Evolutionary conservation across 2,888 invertebrate genomes (phyloP).

Genomic region (Cybosia mesomella): DNA sequence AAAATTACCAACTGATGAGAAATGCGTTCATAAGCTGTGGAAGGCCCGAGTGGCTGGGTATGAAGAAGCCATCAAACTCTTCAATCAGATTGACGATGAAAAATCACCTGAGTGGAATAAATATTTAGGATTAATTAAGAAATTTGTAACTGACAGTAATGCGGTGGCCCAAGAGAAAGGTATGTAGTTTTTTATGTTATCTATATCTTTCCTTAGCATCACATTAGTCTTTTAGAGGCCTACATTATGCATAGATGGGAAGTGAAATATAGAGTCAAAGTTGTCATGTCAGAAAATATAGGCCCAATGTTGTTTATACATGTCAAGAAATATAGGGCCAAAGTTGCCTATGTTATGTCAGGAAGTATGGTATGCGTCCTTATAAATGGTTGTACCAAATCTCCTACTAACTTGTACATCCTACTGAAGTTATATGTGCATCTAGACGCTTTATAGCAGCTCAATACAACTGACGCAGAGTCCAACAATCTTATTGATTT

Average conservation of each 20-base stretch:
- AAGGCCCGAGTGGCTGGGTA: conserved; percentile 98
- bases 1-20: conserved; percentile 95
- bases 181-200: conserved; percentile 44
- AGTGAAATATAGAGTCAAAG: not conserved
- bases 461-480: no score
- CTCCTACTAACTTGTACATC: no score
- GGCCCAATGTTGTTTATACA: not conserved
- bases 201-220: not conserved
- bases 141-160: conserved; percentile 98
- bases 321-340: not conserved
- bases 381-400: no score
- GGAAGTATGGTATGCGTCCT: no score
- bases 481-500: no score
- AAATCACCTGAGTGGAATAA: conserved; percentile 98
- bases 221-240: not conserved
- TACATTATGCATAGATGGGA: no score
- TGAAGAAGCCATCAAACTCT: conserved; percentile 96
- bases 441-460: no score
- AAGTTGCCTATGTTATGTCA: no score
- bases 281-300: not conserved
- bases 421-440: no score
- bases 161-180: conserved; percentile 98
- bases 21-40: conserved; percentile 98
- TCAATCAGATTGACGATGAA: conserved; percentile 95
- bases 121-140: conserved; percentile 96